These are phyloP conservation scores for Chironomus striatipennis DNA, from an alignment of 1,140 invertebrate species.

Conservation along the genomic window DNA sequence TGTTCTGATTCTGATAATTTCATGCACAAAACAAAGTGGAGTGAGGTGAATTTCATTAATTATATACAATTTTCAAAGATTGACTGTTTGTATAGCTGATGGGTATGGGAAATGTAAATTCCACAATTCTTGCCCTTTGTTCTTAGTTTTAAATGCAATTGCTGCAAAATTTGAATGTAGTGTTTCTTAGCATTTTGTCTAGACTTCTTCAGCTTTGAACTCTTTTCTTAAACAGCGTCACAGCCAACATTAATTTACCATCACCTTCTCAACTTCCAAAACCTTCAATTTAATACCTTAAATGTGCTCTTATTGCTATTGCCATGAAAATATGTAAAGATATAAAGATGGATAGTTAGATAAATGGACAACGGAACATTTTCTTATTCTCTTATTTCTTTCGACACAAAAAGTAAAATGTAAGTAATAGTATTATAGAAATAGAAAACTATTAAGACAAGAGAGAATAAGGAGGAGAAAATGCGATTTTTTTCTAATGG, in stretches of 20 bases:
- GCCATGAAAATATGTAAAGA: neutral
- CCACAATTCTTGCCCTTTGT: neutral
- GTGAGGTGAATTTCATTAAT: constrained; percentile 5
- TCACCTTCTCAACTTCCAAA: no score
- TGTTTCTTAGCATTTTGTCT: neutral
- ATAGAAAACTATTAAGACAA: no score
- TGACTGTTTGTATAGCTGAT: neutral
- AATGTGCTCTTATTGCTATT: no score
- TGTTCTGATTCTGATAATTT: no score
- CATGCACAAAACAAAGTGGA: no score
- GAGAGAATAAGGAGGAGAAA: neutral
- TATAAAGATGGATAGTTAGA: neutral
- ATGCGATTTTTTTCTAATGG: constrained; percentile 4
- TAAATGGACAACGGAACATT: constrained; percentile 9
- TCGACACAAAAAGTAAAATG: neutral
- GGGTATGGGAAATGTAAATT: no score
- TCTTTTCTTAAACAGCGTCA: no score
- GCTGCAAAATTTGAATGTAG: neutral
- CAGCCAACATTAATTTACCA: no score
- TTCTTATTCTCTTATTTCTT: neutral
- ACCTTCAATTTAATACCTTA: no score
- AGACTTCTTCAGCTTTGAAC: neutral
- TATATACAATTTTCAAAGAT: neutral
- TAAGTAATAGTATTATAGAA: no score
- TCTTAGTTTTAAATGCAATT: neutral